Percentiles rank a stretch among this genome's conserved stretches.
phyloP scores from a whole-genome alignment of 1,140 invertebrate species.

The Temnothorax nylanderi region DNA sequence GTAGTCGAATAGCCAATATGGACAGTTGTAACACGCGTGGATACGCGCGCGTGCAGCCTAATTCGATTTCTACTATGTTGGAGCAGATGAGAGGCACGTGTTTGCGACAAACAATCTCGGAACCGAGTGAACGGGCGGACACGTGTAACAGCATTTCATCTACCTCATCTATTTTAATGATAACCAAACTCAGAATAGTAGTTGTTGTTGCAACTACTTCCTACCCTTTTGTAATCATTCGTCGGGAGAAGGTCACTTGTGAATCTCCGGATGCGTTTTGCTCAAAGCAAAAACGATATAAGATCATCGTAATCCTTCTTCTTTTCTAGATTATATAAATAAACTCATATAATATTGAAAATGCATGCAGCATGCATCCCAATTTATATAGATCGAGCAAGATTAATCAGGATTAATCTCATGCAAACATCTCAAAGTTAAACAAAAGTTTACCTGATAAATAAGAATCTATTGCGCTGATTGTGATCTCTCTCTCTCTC shows the following conservation, averaged over 20 bases:
- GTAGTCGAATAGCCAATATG: conserved; percentile 20
- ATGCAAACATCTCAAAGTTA: neutral
- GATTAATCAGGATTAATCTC: neutral
- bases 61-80: conserved; percentile 30
- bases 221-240: neutral
- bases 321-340: neutral
- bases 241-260: neutral
- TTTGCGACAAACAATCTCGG: neutral
- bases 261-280: neutral
- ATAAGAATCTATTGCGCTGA: neutral
- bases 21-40: neutral
- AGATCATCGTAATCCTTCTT: neutral
- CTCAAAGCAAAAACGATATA: neutral
- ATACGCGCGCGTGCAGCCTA: neutral
- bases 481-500: neutral
- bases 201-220: neutral
- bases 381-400: neutral
- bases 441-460: neutral
- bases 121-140: neutral
- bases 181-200: conserved; percentile 17
- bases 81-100: conserved; percentile 54
- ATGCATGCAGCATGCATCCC: neutral
- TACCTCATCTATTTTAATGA: conserved; percentile 36
- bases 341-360: neutral
- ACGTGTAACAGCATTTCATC: conserved; percentile 9